phyloP scores from a whole-genome alignment of 2,113 vertebrate genomes.

The Pterocles orientalis region DNA sequence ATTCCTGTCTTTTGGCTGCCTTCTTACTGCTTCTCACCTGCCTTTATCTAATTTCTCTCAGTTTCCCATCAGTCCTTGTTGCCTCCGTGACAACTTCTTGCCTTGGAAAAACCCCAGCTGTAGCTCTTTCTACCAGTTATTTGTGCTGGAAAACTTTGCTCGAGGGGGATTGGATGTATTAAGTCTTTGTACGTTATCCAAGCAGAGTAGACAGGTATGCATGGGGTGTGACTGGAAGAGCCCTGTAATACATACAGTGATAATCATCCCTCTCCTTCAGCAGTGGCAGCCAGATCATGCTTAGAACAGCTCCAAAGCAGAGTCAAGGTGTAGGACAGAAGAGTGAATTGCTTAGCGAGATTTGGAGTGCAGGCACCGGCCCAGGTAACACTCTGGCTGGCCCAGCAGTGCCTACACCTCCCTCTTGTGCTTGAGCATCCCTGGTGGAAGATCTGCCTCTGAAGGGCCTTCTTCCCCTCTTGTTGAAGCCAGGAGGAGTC shows the following conservation, averaged over 20 bases:
- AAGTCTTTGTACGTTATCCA: background rate
- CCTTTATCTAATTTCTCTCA: background rate
- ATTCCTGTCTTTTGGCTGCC: background rate
- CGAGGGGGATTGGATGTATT: background rate
- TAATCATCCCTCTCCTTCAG: background rate
- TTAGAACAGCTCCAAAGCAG: background rate
- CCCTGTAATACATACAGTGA: background rate
- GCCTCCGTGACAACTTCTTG: background rate
- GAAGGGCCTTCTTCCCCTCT: background rate
- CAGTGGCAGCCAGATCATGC: background rate
- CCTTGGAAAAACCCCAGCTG: background rate
- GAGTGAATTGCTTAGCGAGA: background rate
- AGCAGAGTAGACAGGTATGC: background rate
- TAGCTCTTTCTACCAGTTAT: background rate
- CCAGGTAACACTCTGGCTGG: background rate
- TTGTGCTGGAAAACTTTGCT: background rate
- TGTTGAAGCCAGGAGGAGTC: background rate
- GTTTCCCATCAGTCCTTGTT: background rate
- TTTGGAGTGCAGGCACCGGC: background rate
- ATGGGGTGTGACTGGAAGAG: background rate
- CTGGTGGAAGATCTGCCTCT: background rate
- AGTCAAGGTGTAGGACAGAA: background rate
- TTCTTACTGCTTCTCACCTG: background rate
- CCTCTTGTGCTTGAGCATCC: background rate
- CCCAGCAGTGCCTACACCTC: background rate